Conservation (phyloP, 1,140 invertebrate genomes). For the Heliconius congener region DNA sequence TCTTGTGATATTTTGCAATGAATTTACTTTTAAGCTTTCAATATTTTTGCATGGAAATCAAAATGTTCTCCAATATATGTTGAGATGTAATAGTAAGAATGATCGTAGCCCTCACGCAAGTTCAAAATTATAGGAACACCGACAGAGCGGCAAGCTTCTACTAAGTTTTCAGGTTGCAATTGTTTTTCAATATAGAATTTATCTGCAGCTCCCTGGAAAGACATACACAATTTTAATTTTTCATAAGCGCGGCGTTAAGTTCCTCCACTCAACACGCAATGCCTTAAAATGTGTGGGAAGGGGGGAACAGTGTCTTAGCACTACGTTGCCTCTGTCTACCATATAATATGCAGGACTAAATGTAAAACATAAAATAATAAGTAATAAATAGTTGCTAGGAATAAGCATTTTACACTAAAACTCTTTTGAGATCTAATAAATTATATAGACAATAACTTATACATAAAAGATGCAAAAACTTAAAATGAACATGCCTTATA, state of each 20-base stretch:
- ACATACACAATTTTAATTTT: background rate
- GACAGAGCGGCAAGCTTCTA: constrained; percentile 85
- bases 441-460: too few relatives aligned
- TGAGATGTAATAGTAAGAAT: constrained; percentile 97
- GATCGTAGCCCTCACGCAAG: constrained; percentile 95
- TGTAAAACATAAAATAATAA: background rate
- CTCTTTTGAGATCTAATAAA: too few relatives aligned
- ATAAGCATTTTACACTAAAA: too few relatives aligned
- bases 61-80: constrained; percentile 97
- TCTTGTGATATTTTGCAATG: background rate
- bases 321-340: background rate
- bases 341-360: background rate
- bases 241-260: background rate
- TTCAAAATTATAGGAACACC: constrained; percentile 88
- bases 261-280: background rate
- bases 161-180: constrained; percentile 93
- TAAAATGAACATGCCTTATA: too few relatives aligned
- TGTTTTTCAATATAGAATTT: constrained; percentile 90
- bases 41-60: constrained; percentile 90
- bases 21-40: constrained; percentile 73
- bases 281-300: too few relatives aligned
- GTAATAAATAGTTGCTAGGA: too few relatives aligned
- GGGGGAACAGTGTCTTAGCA: background rate
- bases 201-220: constrained; percentile 89
- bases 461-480: too few relatives aligned